Percentiles rank a stretch among this genome's conserved stretches.
phyloP scores from a whole-genome alignment of 2,888 invertebrate genomes.

The Lycia hirtaria region DNA sequence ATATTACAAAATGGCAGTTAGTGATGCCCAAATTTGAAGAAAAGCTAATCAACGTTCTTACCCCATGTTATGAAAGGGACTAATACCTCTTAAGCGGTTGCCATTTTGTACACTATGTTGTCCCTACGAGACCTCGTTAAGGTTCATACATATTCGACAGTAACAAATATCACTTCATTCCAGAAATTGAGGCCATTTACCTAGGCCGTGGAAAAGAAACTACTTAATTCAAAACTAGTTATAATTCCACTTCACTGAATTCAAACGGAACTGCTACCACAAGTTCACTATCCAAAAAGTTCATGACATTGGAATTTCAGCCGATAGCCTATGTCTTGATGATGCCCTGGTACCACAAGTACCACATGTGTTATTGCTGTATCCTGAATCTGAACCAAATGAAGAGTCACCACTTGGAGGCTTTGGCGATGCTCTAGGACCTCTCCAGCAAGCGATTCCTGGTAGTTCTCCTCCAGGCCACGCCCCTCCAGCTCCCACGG shows the following conservation, averaged over 20 bases:
- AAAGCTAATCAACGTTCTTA: constrained; percentile 46
- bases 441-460: constrained; percentile 86
- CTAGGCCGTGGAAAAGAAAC: constrained; percentile 71
- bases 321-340: constrained; percentile 78
- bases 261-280: constrained; percentile 53
- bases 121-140: constrained; percentile 60
- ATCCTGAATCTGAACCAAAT: constrained; percentile 94
- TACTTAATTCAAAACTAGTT: constrained; percentile 65
- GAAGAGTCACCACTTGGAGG: constrained; percentile 90
- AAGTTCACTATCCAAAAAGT: constrained; percentile 52
- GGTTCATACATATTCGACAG: constrained; percentile 59
- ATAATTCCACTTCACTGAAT: constrained; percentile 36
- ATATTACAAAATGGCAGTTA: constrained; percentile 40
- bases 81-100: constrained; percentile 56
- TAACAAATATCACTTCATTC: constrained; percentile 54
- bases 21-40: constrained; percentile 31
- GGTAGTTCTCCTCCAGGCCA: constrained; percentile 88
- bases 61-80: constrained; percentile 52
- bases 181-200: constrained; percentile 69
- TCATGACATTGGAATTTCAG: constrained; percentile 83
- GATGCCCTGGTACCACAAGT: constrained; percentile 88
- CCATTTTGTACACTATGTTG: constrained; percentile 69
- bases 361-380: constrained; percentile 92
- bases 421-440: constrained; percentile 82
- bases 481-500: constrained; percentile 87